Evolutionary conservation across 1,140 invertebrate species (phyloP).

Genomic region (Drosophila nannoptera): DNA sequence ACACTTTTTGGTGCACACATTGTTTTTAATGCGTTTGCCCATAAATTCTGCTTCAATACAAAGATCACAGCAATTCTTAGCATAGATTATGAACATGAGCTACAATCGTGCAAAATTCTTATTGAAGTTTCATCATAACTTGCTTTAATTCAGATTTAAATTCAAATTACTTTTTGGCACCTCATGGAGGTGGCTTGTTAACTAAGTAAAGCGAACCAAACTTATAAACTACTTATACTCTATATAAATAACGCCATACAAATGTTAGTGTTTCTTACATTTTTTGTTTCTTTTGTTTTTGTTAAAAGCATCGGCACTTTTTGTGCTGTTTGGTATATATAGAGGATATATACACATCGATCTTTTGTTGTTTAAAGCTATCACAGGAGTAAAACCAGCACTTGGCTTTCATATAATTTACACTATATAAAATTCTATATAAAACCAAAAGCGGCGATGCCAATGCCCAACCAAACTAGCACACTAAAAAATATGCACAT

Average conservation of each 20-base stretch:
- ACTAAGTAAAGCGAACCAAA: conserved; percentile 40
- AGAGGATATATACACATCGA: conserved; percentile 34
- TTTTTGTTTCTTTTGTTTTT: conserved; percentile 4
- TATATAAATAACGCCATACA: conserved; percentile 52
- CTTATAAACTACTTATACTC: conserved; percentile 52
- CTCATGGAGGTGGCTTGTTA: conserved; percentile 51
- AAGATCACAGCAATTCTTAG: conserved; percentile 63
- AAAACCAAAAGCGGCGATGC: conserved; percentile 47
- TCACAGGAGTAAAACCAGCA: conserved; percentile 60
- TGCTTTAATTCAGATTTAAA: conserved; percentile 57
- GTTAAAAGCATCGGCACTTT: conserved; percentile 20
- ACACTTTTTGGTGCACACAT: conserved; percentile 24
- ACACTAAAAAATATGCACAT: conserved; percentile 24
- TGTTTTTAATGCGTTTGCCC: conserved; percentile 25
- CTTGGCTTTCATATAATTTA: conserved; percentile 51
- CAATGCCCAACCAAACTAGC: conserved; percentile 49
- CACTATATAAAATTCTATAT: conserved; percentile 52
- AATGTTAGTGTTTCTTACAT: conserved; percentile 31
- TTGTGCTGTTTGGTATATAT: conserved; percentile 34
- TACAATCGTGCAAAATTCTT: conserved; percentile 55
- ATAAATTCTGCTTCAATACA: conserved; percentile 58
- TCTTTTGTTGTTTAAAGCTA: conserved; percentile 51
- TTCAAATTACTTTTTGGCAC: conserved; percentile 43
- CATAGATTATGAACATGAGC: conserved; percentile 38
- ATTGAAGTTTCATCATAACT: conserved; percentile 37